Base-by-base conservation (phyloP, 1,140 invertebrate species). In the Pseudoatta argentina region DNA sequence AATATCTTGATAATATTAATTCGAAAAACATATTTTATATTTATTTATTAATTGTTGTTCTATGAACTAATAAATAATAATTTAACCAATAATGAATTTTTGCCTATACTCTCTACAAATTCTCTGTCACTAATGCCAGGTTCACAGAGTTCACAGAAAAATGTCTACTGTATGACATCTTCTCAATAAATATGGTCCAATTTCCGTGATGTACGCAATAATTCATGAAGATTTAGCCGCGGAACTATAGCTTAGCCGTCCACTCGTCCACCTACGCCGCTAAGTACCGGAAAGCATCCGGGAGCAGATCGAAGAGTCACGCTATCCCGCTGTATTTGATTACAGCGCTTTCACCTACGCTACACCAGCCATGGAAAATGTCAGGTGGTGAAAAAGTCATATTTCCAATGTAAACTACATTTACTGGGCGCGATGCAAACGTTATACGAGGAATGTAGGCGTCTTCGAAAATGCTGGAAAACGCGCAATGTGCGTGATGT, bases 321-420 rank as follows among this genome's bases (percentile, higher is more conserved):
- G 24, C 34, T 24, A 73, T 48, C 39, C 39, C 21, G 24, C 14
- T 44, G 34, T 82, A 82, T 83, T 82, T 48, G 79, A 82, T 82
- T 75, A 83, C 27, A 12, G 7, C 10, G 24, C 69, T 73, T 59
- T 82, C 67, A 82, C 67, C 79, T 73, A 82, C 79, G 67, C 69
- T 61, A 63, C 44, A 24, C 14, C 21, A n/a, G 48, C 14, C 6
- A 30, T 27, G 18, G 69, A 27, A 83, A 83, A 83, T 83, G 79
- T 83, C 69, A 83, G 55, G 14, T 83, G 34, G 24, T 34, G 69
- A 75, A 83, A 83, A 75, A 83, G 79, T 83, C 57, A 67, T 61
- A 83, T 83, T 75, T 61, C 44, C 79, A 59, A 12, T 75, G 44
- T 48, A 75, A 83, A 83, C 39, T 34, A 55, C 55, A 64, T 83